These are phyloP conservation scores for Latrodectus hesperus DNA, from an alignment of 2,888 invertebrate genomes.

Conservation along the genomic window DNA sequence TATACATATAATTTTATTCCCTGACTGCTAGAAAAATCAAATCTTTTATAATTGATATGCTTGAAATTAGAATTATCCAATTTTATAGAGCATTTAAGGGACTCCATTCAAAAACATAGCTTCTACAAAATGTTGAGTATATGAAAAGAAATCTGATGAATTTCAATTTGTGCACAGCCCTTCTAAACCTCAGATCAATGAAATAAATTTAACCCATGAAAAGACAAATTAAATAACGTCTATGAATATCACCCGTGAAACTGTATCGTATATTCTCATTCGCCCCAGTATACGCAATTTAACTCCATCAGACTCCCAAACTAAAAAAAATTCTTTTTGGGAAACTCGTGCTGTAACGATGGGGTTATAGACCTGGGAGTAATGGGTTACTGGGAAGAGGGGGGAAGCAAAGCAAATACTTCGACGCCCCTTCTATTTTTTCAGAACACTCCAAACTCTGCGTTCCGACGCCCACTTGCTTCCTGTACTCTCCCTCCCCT, in stretches of 20 bases:
- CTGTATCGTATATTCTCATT: conserved; percentile 11
- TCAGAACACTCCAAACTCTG: conserved; percentile 10
- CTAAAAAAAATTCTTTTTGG: conserved; percentile 18
- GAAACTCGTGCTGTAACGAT: conserved; percentile 50
- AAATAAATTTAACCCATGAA: background rate
- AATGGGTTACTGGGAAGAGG: conserved; percentile 46
- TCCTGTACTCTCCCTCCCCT: conserved; percentile 32
- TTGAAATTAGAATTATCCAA: no score
- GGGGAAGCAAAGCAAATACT: conserved; percentile 55
- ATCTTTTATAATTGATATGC: no score
- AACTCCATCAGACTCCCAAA: conserved; percentile 33
- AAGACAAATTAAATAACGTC: background rate
- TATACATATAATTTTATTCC: no score
- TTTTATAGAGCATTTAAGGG: no score
- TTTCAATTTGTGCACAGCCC: no score
- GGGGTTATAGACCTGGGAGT: conserved; percentile 58
- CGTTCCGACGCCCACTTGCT: conserved; percentile 66
- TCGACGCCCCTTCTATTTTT: conserved; percentile 54
- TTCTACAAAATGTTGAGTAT: no score
- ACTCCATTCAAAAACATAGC: no score
- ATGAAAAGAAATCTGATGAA: no score
- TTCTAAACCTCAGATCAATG: no score
- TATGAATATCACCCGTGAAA: conserved; percentile 27
- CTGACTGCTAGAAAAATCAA: no score
- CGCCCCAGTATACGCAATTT: conserved; percentile 44